Evolutionary conservation across 2,797 vertebrate genomes (phyloP).

Genomic region (Sebastes cheni): DNA sequence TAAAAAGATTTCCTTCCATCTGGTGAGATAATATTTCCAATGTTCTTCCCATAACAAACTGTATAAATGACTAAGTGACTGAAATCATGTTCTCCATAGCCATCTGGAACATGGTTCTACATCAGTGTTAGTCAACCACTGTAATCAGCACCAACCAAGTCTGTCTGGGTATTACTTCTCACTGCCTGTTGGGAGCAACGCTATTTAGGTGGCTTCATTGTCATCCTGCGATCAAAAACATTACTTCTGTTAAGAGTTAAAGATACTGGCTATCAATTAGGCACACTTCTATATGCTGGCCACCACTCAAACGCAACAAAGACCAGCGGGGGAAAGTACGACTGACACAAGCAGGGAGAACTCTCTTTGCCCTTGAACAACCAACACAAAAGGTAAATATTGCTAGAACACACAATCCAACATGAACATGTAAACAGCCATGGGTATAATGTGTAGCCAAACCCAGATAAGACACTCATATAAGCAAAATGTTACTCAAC

Average conservation of each 20-base stretch:
- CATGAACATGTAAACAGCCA: conserved; percentile 62
- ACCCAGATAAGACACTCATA: conserved; percentile 67
- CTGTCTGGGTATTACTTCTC: background rate
- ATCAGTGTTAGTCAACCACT: background rate
- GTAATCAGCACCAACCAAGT: background rate
- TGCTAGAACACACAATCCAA: conserved; percentile 51
- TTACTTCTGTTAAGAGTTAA: background rate
- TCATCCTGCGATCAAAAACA: background rate
- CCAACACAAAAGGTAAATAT: conserved; percentile 56
- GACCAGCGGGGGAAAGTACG: conserved; percentile 8
- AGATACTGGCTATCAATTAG: background rate
- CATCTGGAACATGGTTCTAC: background rate
- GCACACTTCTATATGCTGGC: background rate
- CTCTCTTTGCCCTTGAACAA: conserved; percentile 60
- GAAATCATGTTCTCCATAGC: background rate
- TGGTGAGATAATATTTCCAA: background rate
- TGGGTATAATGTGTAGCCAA: conserved; percentile 61
- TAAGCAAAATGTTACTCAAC: conserved; percentile 66
- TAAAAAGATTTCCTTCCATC: background rate
- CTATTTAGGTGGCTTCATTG: background rate
- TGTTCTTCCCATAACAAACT: background rate
- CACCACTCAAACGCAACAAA: conserved; percentile 3
- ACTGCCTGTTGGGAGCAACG: background rate
- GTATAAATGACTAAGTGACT: background rate
- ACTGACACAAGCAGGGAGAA: conserved; percentile 42